Evolutionary conservation across 2,797 vertebrate species (phyloP).

Genomic region (Enteromius trimaculatus): DNA sequence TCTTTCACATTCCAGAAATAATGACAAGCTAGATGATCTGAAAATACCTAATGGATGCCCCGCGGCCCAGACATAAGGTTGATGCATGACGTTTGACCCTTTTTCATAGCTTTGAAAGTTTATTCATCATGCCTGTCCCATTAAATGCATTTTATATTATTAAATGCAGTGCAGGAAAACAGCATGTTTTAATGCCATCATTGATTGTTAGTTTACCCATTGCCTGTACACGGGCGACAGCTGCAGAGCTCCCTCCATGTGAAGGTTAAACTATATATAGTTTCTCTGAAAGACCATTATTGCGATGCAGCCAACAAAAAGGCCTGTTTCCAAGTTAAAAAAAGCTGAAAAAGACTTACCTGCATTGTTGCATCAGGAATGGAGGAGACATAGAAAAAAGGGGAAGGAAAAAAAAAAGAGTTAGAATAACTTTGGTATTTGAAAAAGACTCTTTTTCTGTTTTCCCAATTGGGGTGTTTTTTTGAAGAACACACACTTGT

Average conservation of each 20-base stretch:
- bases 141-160: constrained; percentile 59
- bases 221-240: constrained; percentile 22
- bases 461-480: not conserved
- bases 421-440: constrained; percentile 21
- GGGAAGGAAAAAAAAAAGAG: constrained; percentile 9
- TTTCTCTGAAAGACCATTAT: constrained; percentile 54
- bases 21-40: not conserved
- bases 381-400: constrained; percentile 29
- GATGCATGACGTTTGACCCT: constrained; percentile 52
- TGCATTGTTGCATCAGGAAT: constrained; percentile 51
- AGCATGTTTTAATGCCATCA: constrained; percentile 46
- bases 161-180: constrained; percentile 56
- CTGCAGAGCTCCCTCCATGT: constrained; percentile 47
- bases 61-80: constrained; percentile 14
- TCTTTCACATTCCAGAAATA: constrained; percentile 20
- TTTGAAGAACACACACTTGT: not conserved
- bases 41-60: constrained; percentile 59
- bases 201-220: constrained; percentile 60
- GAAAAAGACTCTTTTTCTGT: not conserved
- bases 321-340: constrained; percentile 45
- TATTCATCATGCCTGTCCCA: constrained; percentile 55
- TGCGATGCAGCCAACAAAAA: constrained; percentile 51
- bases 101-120: constrained; percentile 34
- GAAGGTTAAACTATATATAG: constrained; percentile 57
- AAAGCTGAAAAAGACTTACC: constrained; percentile 68